phyloP scores from a whole-genome alignment of 2,888 invertebrate genomes.

The Amiota minor region DNA sequence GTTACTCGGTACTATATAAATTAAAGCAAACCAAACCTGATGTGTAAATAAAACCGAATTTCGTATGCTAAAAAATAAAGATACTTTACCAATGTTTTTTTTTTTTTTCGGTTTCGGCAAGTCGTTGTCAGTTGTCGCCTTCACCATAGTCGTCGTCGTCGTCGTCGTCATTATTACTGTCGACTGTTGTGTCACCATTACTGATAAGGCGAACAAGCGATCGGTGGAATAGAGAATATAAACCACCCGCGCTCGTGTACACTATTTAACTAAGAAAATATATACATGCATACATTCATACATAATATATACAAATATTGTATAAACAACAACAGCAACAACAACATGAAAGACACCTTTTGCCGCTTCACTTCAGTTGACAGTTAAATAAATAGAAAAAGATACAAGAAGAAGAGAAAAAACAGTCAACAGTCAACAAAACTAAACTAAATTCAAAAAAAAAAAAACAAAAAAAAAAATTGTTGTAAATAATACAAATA shows the following conservation, averaged over 20 bases:
- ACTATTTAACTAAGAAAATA: too few relatives aligned
- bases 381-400: neutral
- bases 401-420: neutral
- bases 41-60: slow-evolving; percentile 63
- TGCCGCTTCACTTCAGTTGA: neutral
- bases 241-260: too few relatives aligned
- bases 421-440: too few relatives aligned
- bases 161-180: slow-evolving; percentile 44
- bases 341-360: neutral
- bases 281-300: neutral
- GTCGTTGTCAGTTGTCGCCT: too few relatives aligned
- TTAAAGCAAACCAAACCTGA: slow-evolving; percentile 29
- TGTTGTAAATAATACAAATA: too few relatives aligned
- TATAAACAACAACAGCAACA: slow-evolving; percentile 38
- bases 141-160: slow-evolving; percentile 23
- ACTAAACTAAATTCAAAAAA: neutral
- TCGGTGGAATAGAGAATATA: neutral
- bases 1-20: neutral
- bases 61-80: slow-evolving; percentile 57
- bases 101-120: too few relatives aligned
- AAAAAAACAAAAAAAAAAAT: neutral
- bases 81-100: too few relatives aligned
- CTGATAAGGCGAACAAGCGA: slow-evolving; percentile 12
- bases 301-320: slow-evolving; percentile 6
- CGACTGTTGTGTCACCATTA: slow-evolving; percentile 19